phyloP scores from a whole-genome alignment of 2,113 vertebrate genomes.

The Heloderma charlesbogerti region DNA sequence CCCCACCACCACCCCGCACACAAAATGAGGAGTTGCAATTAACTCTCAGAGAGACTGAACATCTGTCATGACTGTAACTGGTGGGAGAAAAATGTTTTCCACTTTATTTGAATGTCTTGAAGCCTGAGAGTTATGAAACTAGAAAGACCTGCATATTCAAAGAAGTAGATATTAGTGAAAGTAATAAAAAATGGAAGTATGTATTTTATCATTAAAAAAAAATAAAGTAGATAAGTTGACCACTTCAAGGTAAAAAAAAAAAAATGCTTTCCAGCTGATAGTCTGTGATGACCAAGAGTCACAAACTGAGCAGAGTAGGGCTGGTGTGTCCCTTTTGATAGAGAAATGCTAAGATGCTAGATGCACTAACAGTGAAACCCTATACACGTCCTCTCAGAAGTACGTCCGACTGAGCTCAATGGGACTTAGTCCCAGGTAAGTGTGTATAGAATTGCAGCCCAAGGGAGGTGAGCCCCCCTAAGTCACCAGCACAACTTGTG shows the following conservation, averaged over 20 bases:
- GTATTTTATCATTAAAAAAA: background rate
- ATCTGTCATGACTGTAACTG: background rate
- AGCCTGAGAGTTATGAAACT: background rate
- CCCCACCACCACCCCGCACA: too few relatives aligned
- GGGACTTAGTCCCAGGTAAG: too few relatives aligned
- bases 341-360: too few relatives aligned
- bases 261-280: background rate
- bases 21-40: background rate
- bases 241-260: background rate
- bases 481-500: too few relatives aligned
- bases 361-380: too few relatives aligned
- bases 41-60: conserved; percentile 5
- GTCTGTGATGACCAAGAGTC: background rate
- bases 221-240: background rate
- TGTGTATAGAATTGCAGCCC: too few relatives aligned
- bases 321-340: too few relatives aligned
- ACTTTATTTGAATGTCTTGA: background rate
- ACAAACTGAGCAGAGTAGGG: background rate
- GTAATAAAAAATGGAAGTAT: background rate
- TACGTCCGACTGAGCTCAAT: too few relatives aligned
- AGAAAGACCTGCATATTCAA: background rate
- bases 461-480: too few relatives aligned
- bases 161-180: too few relatives aligned
- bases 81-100: background rate
- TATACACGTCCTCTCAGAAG: too few relatives aligned